phyloP scores from a whole-genome alignment of 2,888 invertebrate species.

The Heliconius hortense region DNA sequence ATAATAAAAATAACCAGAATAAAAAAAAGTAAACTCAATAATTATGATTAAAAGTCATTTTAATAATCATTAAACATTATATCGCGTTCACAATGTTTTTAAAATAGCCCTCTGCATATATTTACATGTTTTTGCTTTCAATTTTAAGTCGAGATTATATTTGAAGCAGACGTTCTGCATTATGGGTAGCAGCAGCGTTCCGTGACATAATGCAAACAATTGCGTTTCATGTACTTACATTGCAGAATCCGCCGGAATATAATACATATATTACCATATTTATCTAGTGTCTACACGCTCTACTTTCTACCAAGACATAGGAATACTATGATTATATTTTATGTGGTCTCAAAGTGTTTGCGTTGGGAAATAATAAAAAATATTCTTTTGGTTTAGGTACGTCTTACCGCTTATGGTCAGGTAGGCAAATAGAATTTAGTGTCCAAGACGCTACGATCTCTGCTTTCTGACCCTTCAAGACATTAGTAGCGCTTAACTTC shows the following conservation, averaged over 20 bases:
- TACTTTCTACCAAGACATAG: slow-evolving; percentile 51
- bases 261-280: slow-evolving; percentile 21
- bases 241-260: slow-evolving; percentile 21
- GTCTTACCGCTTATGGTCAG: neutral
- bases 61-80: neutral
- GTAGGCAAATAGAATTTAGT: neutral
- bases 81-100: neutral
- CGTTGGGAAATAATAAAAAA: neutral
- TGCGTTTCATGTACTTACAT: slow-evolving; percentile 20
- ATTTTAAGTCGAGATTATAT: neutral
- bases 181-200: neutral
- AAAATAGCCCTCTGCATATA: neutral
- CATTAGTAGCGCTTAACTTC: too few species aligned
- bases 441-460: too few species aligned
- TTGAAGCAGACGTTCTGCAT: slow-evolving; percentile 19
- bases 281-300: slow-evolving; percentile 50
- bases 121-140: neutral
- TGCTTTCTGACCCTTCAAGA: too few species aligned
- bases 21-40: neutral
- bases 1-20: neutral
- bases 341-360: slow-evolving; percentile 43
- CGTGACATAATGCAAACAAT: slow-evolving; percentile 24
- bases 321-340: slow-evolving; percentile 44
- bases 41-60: slow-evolving; percentile 4
- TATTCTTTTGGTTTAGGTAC: too few species aligned